These are phyloP conservation scores for Drosophila navojoa DNA, from an alignment of 1,140 invertebrate genomes.

Conservation along the genomic window DNA sequence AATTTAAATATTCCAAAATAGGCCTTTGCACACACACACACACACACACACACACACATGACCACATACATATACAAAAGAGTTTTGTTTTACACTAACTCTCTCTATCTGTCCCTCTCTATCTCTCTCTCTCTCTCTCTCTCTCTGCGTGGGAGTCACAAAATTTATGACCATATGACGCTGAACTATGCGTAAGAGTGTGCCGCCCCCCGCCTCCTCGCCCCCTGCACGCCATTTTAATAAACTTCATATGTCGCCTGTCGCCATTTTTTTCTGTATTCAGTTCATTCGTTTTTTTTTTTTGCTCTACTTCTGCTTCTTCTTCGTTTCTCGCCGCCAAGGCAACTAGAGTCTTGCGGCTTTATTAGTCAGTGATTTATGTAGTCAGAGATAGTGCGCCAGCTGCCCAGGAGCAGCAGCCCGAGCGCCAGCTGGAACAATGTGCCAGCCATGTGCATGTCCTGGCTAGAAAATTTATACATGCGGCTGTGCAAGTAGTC, in stretches of 20 bases:
- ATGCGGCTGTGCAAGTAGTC: slow-evolving; percentile 69
- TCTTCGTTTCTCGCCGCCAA: slow-evolving; percentile 48
- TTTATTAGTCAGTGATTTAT: slow-evolving; percentile 82
- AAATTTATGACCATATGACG: slow-evolving; percentile 80
- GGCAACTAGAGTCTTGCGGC: slow-evolving; percentile 72
- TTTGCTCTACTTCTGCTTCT: slow-evolving; percentile 6
- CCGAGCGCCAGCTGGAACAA: slow-evolving; percentile 27
- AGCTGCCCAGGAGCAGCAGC: slow-evolving; percentile 33
- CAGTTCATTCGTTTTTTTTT: slow-evolving; percentile 9
- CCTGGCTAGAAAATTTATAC: slow-evolving; percentile 73
- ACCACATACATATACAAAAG: too few species aligned
- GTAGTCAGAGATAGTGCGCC: slow-evolving; percentile 77
- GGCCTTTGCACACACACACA: background rate
- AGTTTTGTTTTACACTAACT: background rate
- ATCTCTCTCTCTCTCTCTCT: background rate
- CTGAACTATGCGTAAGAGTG: slow-evolving; percentile 76
- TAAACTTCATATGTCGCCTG: slow-evolving; percentile 83
- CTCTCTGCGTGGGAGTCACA: slow-evolving; percentile 36
- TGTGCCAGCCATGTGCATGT: slow-evolving; percentile 54
- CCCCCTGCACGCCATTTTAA: slow-evolving; percentile 66
- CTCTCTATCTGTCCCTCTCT: background rate
- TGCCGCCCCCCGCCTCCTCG: slow-evolving; percentile 8
- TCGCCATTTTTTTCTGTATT: slow-evolving; percentile 69
- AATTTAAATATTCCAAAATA: slow-evolving; percentile 59
- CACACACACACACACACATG: background rate